These are phyloP conservation scores for Apamea crenata DNA, from an alignment of 2,888 invertebrate species.

Conservation along the genomic window DNA sequence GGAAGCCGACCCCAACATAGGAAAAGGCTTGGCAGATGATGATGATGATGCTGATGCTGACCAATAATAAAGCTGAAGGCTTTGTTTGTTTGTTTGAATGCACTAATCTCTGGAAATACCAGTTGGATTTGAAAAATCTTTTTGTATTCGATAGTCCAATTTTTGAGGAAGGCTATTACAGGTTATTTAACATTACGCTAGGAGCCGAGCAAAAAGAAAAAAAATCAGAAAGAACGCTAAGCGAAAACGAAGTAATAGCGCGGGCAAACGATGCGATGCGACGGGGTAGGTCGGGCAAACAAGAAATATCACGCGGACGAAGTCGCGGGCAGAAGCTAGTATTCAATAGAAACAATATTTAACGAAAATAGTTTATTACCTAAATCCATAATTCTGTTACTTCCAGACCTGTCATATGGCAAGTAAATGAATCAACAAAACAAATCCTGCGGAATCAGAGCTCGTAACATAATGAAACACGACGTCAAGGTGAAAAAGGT, in stretches of 20 bases:
- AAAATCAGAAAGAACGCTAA: no score
- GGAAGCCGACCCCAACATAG: no score
- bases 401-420: not conserved
- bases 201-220: no score
- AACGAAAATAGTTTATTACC: not conserved
- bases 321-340: no score
- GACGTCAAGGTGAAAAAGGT: conserved; percentile 39
- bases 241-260: no score
- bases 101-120: not conserved
- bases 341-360: not conserved
- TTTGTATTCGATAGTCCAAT: not conserved
- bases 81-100: not conserved
- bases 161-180: not conserved
- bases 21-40: no score
- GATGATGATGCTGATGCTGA: not conserved
- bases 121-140: not conserved
- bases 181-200: no score
- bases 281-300: no score
- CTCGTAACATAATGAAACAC: conserved; percentile 13
- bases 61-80: not conserved
- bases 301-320: no score
- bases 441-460: conserved; percentile 20
- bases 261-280: no score
- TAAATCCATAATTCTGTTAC: not conserved
- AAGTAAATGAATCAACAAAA: no score